Base-by-base conservation (phyloP, 2,797 vertebrate species). In the Sebastolobus altivelis region DNA sequence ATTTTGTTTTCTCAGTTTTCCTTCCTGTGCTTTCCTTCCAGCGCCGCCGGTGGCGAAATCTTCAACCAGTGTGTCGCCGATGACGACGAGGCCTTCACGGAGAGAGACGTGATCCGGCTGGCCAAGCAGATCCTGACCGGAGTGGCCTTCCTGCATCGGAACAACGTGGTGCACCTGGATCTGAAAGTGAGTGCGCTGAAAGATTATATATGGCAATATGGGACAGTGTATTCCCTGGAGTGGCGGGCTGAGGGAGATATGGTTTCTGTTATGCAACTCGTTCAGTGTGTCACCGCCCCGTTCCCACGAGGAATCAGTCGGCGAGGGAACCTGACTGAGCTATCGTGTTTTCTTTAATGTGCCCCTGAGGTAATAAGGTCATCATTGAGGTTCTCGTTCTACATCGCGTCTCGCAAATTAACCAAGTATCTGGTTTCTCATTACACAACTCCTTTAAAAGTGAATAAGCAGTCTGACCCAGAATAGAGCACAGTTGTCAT, bases 1-100 rank as follows among this genome's bases (percentile, higher is more conserved):
- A 49, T 67, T 87, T 77, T 79, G 62, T 67, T 74, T 81, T 75
- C 76, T 87, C 37, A 77, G 6, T 73, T 85, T 84, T 65, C 61
- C 77, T 83, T 88, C 80, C 66, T 87, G 10, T 88, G 40, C 71
- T 92, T 72, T 79, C 14, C 55, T 81, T 85, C 2, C 84, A 97
- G 97, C 37, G 97, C 97, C 8, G 96, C 95, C 1, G 97, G 97
- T 25, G 97, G 97, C 0, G 97, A 97, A 90, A 97, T 97, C 89
- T 97, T 97, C 78, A 77, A 97, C 84, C 96, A 97, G 52, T 97
- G 96, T 10, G 95, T 97, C 2, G 96, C 94, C 0, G 97, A 97
- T 37, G 94, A 94, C 4, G 96, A 97, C 5, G 96, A 97, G 35
- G 96, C 96, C 68, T 97, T 97, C 91, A 96, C 95, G 0, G 97